Evolutionary conservation across 2,888 invertebrate species (phyloP), one percentile per base, ranked within the genome.

Genomic region (Eudasyphora cyanicolor): DNA sequence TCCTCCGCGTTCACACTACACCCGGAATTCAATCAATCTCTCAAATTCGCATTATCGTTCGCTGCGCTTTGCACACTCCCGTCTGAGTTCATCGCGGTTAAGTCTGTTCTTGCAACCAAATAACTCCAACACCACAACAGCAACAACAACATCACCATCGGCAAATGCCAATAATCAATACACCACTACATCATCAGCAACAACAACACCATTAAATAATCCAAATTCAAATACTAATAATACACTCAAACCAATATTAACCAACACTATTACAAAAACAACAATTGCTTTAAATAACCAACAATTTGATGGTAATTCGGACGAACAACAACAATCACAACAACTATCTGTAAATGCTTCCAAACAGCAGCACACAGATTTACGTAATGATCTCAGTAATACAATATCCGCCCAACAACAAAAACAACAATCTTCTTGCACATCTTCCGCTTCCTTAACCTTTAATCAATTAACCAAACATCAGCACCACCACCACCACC

Each of bases 41-140:
- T 89, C 91, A 64, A 92, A 91, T 85, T 91, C 91, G 73, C 89
- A 90, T 86, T 92, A 92, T 87, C 91, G 92, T 76, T 92, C 92
- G 76, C 87, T 92, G 82, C 89, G 92, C 82, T 91, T 92, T 79
- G 89, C 91, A 32, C 90, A 91, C 79, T 91, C 92, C 73, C 90
- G 91, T 49, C 87, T 92, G 54, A 92, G 91, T 76, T 91, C 91
- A 21, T 91, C 91, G 79, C 89, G 91, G 19, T 87, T 92, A 62
- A 92, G 91, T 80, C 85, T 91, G 77, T 91, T 91, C 57, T 88
- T 90, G 89, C 91, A 91, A 82, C 84, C 89, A 77, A 70, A 81
- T 80, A 80, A 54, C 74, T 67, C 79, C 67, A 17, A 70, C 42
- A 38, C 85, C 29, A 21, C 80, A 54, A 10, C 75, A 82, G 64